These are phyloP conservation scores for Nestor notabilis DNA, from an alignment of 2,113 vertebrate genomes.

Conservation along the genomic window DNA sequence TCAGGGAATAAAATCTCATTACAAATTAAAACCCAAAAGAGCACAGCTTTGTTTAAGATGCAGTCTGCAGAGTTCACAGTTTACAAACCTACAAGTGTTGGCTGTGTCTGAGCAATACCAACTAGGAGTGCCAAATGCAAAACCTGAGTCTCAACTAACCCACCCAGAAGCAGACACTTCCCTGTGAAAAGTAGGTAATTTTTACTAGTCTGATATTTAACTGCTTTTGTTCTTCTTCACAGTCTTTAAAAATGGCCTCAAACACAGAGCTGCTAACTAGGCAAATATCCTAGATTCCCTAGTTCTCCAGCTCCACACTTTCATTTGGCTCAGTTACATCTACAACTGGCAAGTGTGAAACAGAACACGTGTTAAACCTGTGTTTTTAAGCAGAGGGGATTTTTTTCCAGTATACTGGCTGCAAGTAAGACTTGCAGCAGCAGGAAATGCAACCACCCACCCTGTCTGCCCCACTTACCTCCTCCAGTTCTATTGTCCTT, in stretches of 20 bases:
- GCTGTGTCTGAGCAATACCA: neutral
- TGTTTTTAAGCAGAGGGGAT: neutral
- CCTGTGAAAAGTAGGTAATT: neutral
- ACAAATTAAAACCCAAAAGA: neutral
- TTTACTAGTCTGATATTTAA: neutral
- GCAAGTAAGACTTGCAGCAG: neutral
- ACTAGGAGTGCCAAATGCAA: neutral
- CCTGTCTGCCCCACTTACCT: neutral
- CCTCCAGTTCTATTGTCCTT: neutral
- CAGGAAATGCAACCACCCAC: neutral
- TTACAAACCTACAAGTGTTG: neutral
- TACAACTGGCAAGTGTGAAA: neutral
- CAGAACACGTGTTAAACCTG: neutral
- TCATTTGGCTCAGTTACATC: neutral
- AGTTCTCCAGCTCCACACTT: neutral
- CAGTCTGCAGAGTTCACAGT: neutral
- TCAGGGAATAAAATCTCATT: neutral
- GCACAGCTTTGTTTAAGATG: neutral
- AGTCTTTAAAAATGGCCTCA: neutral
- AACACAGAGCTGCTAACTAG: neutral
- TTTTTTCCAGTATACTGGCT: neutral
- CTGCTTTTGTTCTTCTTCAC: neutral
- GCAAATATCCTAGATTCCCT: neutral
- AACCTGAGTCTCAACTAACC: neutral
- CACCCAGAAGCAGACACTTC: neutral